These are phyloP conservation scores for Neoitamus cyanurus DNA, from an alignment of 2,888 invertebrate species.

Conservation along the genomic window DNA sequence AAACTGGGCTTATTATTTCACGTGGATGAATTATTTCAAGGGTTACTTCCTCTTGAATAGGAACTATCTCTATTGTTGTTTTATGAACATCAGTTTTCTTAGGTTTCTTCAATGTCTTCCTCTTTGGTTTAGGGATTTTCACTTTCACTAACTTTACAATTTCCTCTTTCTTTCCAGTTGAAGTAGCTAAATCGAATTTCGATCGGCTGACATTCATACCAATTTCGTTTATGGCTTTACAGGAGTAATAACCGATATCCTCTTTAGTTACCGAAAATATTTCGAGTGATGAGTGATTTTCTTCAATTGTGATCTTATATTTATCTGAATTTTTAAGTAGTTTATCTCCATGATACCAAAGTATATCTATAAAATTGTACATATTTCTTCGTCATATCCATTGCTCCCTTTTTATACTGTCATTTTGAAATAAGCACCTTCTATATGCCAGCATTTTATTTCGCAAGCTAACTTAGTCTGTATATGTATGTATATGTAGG, in stretches of 20 bases:
- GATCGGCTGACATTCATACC: constrained; percentile 84
- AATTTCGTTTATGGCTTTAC: constrained; percentile 87
- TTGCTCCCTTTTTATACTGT: neutral
- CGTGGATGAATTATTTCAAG: constrained; percentile 58
- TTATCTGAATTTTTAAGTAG: constrained; percentile 80
- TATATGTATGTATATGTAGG: too few relatives aligned
- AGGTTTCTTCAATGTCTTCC: constrained; percentile 59
- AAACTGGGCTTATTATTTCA: neutral
- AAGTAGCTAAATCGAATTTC: constrained; percentile 75
- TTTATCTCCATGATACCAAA: constrained; percentile 88
- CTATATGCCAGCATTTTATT: neutral
- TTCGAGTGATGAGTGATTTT: constrained; percentile 77
- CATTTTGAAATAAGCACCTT: constrained; percentile 17
- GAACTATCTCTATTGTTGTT: constrained; percentile 60
- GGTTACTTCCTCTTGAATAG: constrained; percentile 58
- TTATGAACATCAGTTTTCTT: constrained; percentile 58
- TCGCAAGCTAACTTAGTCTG: neutral
- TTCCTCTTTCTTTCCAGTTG: constrained; percentile 66
- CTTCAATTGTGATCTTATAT: constrained; percentile 76
- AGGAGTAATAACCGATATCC: constrained; percentile 81
- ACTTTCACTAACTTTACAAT: constrained; percentile 62
- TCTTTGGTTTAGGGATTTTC: constrained; percentile 60
- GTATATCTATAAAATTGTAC: constrained; percentile 73
- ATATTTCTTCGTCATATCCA: constrained; percentile 52
- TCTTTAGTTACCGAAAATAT: constrained; percentile 74